Evolutionary conservation across 2,797 vertebrate genomes (phyloP), one percentile per base, ranked within the genome.

Genomic region (Spondyliosoma cantharus): DNA sequence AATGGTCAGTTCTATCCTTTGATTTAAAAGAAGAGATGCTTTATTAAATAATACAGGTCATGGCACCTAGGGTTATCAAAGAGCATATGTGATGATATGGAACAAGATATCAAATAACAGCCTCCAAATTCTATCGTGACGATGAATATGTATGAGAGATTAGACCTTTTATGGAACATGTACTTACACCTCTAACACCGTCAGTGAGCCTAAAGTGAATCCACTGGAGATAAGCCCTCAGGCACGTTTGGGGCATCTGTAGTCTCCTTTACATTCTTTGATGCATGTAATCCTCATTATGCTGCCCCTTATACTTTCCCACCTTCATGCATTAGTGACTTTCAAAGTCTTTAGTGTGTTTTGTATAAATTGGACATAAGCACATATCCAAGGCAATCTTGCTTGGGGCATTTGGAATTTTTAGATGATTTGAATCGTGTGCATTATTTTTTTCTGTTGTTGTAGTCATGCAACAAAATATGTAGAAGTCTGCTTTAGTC

Each of bases 201-300:
- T 64, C 66, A 63, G 42, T 49, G 45, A 64, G 56, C 53, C 71
- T 53, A 17, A 65, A 77, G 67, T 75, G 59, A 78, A 60, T n/a
- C 59, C 53, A 54, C 48, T 48, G 8, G 3, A 71, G 60, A 76
- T 56, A 22, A 70, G 68, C 79, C 83, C 74, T 45, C 22, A 17
- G 60, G 77, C 71, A 2, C 52, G 50, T 73, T 68, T 52, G 58
- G 50, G 76, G 42, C 63, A 46, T 84, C 62, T 74, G 43, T 32
- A 32, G 27, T 75, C 24, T 76, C 49, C 62, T 73, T 62, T 69
- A 67, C 73, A 48, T 76, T 66, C 62, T 73, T 37, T 53, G 56
- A 84, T 69, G 74, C 78, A 86, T 9, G 25, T 85, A 81, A 86
- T 90, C 74, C 80, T 89, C 65, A 77, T 89, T 84, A 89, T 68